A percentile compares a stretch with the other conserved stretches of the same genome.
Evolutionary conservation across 2,113 vertebrate genomes (phyloP).

Genomic region (Oplegnathus fasciatus): DNA sequence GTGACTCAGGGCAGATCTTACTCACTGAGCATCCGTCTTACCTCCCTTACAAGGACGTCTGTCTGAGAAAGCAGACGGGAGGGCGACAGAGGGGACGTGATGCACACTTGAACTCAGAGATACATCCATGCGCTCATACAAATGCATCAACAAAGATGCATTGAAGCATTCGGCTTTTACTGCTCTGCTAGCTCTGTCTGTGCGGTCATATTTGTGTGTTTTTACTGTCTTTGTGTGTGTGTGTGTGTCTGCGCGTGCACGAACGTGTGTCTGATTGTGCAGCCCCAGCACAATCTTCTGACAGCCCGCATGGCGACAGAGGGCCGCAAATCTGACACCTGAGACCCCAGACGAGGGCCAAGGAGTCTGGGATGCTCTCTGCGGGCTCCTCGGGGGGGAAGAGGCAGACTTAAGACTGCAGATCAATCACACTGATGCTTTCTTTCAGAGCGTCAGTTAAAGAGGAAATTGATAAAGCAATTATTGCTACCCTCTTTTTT

Average conservation of each 20-base stretch:
- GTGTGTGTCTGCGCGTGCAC: slow-evolving; percentile 1
- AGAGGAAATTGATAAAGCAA: slow-evolving; percentile 54
- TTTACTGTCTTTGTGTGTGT: background rate
- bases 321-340: slow-evolving; percentile 84
- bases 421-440: slow-evolving; percentile 67
- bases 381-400: slow-evolving; percentile 49
- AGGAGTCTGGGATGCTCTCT: slow-evolving; percentile 73
- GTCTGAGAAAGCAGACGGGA: slow-evolving; percentile 78
- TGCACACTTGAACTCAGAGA: slow-evolving; percentile 64
- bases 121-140: slow-evolving; percentile 55
- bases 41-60: slow-evolving; percentile 73
- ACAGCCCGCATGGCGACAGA: slow-evolving; percentile 85
- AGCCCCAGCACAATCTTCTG: slow-evolving; percentile 80
- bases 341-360: slow-evolving; percentile 78
- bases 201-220: background rate
- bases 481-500: slow-evolving; percentile 13
- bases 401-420: slow-evolving; percentile 49
- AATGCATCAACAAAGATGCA: slow-evolving; percentile 46
- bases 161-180: background rate
- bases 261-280: slow-evolving; percentile 76
- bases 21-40: slow-evolving; percentile 76
- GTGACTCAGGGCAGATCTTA: slow-evolving; percentile 73
- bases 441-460: slow-evolving; percentile 57
- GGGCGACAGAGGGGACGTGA: slow-evolving; percentile 76
- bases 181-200: slow-evolving; percentile 18